Percentiles rank a stretch among this genome's conserved stretches.
Evolutionary conservation across 2,797 vertebrate species (phyloP).

Genomic region (Morus bassanus): DNA sequence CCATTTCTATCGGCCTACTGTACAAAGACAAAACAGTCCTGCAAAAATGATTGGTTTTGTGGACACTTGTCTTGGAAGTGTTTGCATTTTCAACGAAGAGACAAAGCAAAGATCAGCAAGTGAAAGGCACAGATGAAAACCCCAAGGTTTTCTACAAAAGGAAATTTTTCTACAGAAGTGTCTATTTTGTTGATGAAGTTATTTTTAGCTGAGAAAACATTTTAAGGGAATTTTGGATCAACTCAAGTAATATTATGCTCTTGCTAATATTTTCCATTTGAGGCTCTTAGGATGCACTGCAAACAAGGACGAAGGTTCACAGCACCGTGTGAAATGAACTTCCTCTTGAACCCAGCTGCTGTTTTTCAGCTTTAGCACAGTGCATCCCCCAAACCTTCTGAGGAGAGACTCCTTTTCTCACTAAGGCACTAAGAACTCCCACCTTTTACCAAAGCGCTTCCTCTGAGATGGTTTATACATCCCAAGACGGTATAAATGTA

Average conservation of each 20-base stretch:
- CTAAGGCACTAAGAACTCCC: neutral
- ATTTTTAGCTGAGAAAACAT: conserved; percentile 59
- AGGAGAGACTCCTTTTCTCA: neutral
- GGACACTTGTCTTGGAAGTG: neutral
- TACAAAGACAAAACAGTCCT: neutral
- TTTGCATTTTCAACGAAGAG: conserved; percentile 11
- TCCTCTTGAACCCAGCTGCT: neutral
- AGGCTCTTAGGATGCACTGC: conserved; percentile 9
- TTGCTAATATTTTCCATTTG: conserved; percentile 36
- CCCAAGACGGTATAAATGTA: neutral
- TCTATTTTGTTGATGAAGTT: conserved; percentile 1
- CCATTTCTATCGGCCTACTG: neutral
- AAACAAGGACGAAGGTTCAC: neutral
- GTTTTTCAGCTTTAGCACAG: neutral
- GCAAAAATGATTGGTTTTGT: neutral
- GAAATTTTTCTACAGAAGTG: neutral
- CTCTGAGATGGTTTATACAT: neutral
- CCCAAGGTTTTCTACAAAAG: neutral
- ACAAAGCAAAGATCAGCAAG: conserved; percentile 46
- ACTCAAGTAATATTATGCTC: neutral
- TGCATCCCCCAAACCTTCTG: neutral
- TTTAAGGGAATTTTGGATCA: conserved; percentile 42
- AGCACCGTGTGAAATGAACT: neutral
- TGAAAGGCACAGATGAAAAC: neutral
- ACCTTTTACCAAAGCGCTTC: neutral